phyloP scores from a whole-genome alignment of 2,113 vertebrate genomes.

The Equus przewalskii region DNA sequence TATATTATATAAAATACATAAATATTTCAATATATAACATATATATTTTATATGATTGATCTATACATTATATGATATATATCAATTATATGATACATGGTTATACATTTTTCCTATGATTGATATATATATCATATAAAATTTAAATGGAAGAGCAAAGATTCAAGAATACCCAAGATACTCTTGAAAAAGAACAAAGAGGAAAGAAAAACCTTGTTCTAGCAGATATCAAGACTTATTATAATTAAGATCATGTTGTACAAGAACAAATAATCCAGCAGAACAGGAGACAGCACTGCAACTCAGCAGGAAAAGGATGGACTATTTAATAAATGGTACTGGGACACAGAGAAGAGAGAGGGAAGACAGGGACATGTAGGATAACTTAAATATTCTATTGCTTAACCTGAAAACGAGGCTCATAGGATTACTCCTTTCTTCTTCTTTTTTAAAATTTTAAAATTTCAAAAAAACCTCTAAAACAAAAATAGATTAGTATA shows the following conservation, averaged over 20 bases:
- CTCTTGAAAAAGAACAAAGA: not conserved
- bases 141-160: conserved; percentile 5
- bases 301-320: not conserved
- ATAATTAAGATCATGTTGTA: not conserved
- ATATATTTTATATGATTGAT: not conserved
- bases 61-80: not conserved
- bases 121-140: not conserved
- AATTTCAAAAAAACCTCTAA: not conserved
- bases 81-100: not conserved
- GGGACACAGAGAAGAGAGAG: not conserved
- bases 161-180: not conserved
- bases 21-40: not conserved
- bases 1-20: not conserved
- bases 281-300: not conserved
- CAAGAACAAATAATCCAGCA: not conserved
- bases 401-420: not conserved
- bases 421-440: not conserved
- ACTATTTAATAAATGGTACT: not conserved
- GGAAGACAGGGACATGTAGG: not conserved
- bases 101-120: not conserved
- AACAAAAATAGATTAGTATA: not conserved
- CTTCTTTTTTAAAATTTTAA: not conserved
- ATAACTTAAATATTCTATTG: not conserved
- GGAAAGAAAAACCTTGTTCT: not conserved
- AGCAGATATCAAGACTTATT: not conserved